Base-by-base conservation (phyloP, 1,140 invertebrate species). In the Lordiphosa stackelbergi region DNA sequence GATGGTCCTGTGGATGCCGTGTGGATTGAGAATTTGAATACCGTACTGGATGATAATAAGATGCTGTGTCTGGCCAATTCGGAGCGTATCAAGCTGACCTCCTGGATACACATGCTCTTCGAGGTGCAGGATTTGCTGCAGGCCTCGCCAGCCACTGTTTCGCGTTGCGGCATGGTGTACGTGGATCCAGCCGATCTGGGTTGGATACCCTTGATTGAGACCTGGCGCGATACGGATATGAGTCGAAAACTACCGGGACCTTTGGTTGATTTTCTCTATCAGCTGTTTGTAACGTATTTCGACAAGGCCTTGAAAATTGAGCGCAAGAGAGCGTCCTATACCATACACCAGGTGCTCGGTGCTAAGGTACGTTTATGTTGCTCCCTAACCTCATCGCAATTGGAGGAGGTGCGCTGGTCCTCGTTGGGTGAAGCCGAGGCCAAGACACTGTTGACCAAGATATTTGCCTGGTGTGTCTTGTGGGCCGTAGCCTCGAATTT, bases 1-100 rank as follows among this genome's bases (percentile, higher is more conserved):
- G 96, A 98, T 83, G 97, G 97, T 0, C 96, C 96, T 0, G 95
- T 98, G 0, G 96, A 98, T 88, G 95, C 96, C 5, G 93, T 97
- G 2, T 98, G 96, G 96, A 97, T 98, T 45, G 96, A 98, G 88
- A 97, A 97, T 87, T 93, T 98, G 91, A 97, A 98, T 86, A 97
- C 96, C 0, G 94, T 95, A 2, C 88, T 98, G 5, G 97, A 98
- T 83, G 96, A 98, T 85, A 97, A 97, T 86, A 97, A 97, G 89
- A 97, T 97, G 93, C 88, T 96, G 1, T 96, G 95, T 71, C 86
- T 96, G 3, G 93, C 94, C 4, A 95, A 95, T 88, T 95, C 94
- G 2, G 96, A 98, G 86, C 92, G 96, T 61, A 97, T 98, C 36
- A 96, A 96, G 88, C 90, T 97, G 5, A 94, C 94, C 0, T 91